These are phyloP conservation scores for Gastrophysa polygoni DNA, from an alignment of 2,888 invertebrate species.

Conservation along the genomic window DNA sequence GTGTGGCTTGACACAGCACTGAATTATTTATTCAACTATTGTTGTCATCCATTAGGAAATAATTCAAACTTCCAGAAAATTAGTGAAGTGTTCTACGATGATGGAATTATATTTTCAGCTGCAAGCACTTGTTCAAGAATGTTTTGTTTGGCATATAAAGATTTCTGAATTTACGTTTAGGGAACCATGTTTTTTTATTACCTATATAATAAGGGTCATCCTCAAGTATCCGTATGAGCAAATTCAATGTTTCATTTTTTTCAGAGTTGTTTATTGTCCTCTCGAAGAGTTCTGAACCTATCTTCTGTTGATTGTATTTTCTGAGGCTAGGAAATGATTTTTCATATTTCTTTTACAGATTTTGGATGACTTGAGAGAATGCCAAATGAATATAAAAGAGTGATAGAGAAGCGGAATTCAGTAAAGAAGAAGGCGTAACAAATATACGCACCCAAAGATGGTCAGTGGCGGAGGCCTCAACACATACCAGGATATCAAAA, in stretches of 20 bases:
- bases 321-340: too few species aligned
- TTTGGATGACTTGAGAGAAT: too few species aligned
- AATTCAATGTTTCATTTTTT: slow-evolving; percentile 10
- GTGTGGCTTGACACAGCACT: slow-evolving; percentile 15
- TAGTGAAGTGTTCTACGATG: slow-evolving; percentile 1
- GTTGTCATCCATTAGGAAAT: not conserved
- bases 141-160: not conserved
- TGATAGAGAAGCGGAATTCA: slow-evolving; percentile 6
- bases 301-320: too few species aligned
- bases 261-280: too few species aligned
- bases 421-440: slow-evolving; percentile 13
- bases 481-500: slow-evolving; percentile 9
- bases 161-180: not conserved
- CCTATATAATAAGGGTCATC: slow-evolving; percentile 3
- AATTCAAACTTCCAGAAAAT: not conserved
- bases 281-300: too few species aligned
- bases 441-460: slow-evolving; percentile 13
- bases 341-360: too few species aligned
- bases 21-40: slow-evolving; percentile 8
- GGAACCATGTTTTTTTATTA: slow-evolving; percentile 2
- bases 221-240: not conserved
- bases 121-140: not conserved
- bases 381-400: too few species aligned
- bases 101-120: not conserved
- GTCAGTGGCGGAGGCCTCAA: slow-evolving; percentile 13